Conservation (phyloP, 1,140 invertebrate species). For the Heliconius hermathena region DNA sequence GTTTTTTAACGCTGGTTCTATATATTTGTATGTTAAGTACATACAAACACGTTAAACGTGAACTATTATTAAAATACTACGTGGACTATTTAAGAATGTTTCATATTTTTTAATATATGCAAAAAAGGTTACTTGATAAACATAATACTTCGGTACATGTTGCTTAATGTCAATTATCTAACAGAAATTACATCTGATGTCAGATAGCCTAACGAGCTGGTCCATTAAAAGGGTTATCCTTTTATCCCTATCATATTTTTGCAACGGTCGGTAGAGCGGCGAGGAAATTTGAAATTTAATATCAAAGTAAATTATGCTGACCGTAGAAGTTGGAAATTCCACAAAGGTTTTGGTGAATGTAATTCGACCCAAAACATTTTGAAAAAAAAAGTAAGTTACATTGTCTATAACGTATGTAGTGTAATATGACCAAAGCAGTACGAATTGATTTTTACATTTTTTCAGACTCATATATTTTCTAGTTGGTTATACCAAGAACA, state of each 20-base stretch:
- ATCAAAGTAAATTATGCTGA: conserved; percentile 28
- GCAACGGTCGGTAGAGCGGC: conserved; percentile 22
- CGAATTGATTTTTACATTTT: neutral
- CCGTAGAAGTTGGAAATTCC: conserved; percentile 20
- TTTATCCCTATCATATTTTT: conserved; percentile 36
- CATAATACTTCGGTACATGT: conserved; percentile 16
- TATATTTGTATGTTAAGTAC: too few relatives aligned
- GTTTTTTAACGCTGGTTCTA: too few relatives aligned
- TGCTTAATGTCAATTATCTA: conserved; percentile 31
- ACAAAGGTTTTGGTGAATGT: conserved; percentile 14
- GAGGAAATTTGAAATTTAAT: conserved; percentile 35
- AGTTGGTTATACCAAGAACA: neutral
- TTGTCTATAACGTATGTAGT: neutral
- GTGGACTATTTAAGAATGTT: neutral
- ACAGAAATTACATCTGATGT: conserved; percentile 28
- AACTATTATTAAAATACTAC: too few relatives aligned
- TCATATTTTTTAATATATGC: neutral
- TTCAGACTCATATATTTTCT: neutral
- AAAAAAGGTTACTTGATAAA: neutral
- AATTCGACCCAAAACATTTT: neutral
- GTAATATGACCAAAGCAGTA: neutral
- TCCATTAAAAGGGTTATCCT: conserved; percentile 41
- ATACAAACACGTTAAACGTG: too few relatives aligned
- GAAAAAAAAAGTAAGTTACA: neutral
- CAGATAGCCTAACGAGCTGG: conserved; percentile 36